A percentile compares a stretch with the other conserved stretches of the same genome.
Conservation (phyloP, 2,113 vertebrate species). For the Hydrolagus affinis region DNA sequence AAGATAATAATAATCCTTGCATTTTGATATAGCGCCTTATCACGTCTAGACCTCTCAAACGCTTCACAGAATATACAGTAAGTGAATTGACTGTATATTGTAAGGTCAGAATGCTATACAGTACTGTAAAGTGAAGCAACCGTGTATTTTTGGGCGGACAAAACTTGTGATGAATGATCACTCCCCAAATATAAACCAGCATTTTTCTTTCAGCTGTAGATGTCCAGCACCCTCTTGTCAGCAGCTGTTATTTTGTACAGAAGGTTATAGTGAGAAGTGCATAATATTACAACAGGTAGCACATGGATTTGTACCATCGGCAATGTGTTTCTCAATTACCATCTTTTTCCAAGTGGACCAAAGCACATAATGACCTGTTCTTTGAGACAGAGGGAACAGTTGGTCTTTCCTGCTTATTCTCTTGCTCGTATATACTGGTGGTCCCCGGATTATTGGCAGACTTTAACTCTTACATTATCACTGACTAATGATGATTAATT, state of each 20-base stretch:
- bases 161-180: no score
- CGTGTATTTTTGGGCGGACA: no score
- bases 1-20: no score
- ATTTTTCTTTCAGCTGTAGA: no score
- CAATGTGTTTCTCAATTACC: conserved; percentile 20
- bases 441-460: conserved; percentile 30
- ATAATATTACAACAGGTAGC: background rate
- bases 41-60: no score
- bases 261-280: background rate
- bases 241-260: background rate
- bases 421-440: background rate
- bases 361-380: background rate
- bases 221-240: background rate
- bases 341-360: background rate
- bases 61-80: no score
- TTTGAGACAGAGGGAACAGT: background rate
- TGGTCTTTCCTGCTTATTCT: conserved; percentile 12
- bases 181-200: no score
- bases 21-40: no score
- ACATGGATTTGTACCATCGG: conserved; percentile 2
- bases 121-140: no score
- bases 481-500: conserved; percentile 30
- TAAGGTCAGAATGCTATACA: no score
- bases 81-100: no score
- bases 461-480: conserved; percentile 36